Conservation (phyloP, 1,140 invertebrate species). For the Lucilia cuprina region DNA sequence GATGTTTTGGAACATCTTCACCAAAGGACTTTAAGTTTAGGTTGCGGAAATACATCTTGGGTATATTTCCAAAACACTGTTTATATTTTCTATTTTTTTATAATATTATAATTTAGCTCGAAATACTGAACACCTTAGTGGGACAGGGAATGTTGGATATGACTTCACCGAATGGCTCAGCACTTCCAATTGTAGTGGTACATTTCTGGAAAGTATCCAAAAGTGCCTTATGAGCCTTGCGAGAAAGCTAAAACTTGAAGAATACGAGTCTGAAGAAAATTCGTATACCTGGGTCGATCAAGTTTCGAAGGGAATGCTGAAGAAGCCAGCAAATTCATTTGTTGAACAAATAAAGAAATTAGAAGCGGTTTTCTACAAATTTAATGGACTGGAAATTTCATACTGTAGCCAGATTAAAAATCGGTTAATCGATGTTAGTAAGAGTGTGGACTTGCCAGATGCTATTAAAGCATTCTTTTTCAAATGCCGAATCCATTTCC, state of each 20-base stretch:
- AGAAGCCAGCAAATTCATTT: neutral
- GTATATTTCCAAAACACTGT: neutral
- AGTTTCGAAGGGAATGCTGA: neutral
- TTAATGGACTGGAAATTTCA: neutral
- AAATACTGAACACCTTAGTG: neutral
- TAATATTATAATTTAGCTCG: neutral
- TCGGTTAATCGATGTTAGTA: neutral
- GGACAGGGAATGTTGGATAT: neutral
- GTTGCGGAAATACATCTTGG: constrained; percentile 32
- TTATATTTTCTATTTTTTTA: neutral
- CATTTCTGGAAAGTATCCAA: neutral
- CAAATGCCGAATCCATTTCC: constrained; percentile 20
- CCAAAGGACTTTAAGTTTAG: constrained; percentile 48
- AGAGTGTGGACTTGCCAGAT: neutral
- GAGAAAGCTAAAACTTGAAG: constrained; percentile 25
- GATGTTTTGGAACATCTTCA: constrained; percentile 48
- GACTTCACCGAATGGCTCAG: neutral
- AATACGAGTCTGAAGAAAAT: neutral
- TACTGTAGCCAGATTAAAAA: neutral
- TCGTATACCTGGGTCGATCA: constrained; percentile 20
- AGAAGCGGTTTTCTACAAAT: neutral
- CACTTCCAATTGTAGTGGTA: neutral
- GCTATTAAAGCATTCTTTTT: constrained; percentile 3
- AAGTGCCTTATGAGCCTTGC: neutral
- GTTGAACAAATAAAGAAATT: neutral